phyloP scores from a whole-genome alignment of 1,140 invertebrate species.

The Drosophila mauritiana region DNA sequence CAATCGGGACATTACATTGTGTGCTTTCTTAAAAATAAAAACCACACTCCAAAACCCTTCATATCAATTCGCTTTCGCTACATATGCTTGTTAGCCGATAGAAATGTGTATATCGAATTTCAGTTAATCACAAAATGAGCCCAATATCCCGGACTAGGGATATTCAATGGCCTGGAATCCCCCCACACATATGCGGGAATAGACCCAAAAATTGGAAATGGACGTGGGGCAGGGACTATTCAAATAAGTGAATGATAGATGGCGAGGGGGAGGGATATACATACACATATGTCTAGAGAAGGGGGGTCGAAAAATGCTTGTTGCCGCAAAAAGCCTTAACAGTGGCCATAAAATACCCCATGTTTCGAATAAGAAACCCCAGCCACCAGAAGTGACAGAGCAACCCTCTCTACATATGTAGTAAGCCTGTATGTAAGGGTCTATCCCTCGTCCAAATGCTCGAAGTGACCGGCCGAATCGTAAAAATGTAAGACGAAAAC shows the following conservation, averaged over 20 bases:
- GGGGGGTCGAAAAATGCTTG: slow-evolving; percentile 40
- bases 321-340: slow-evolving; percentile 62
- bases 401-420: slow-evolving; percentile 50
- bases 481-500: slow-evolving; percentile 81
- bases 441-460: slow-evolving; percentile 63
- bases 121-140: slow-evolving; percentile 50
- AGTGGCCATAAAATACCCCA: slow-evolving; percentile 76
- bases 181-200: slow-evolving; percentile 1
- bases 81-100: slow-evolving; percentile 31
- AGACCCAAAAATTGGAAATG: slow-evolving; percentile 24
- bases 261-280: neutral
- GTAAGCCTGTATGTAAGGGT: slow-evolving; percentile 8
- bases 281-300: slow-evolving; percentile 9
- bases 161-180: slow-evolving; percentile 31
- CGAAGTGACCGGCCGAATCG: slow-evolving; percentile 76
- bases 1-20: neutral
- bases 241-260: slow-evolving; percentile 53
- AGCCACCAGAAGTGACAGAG: slow-evolving; percentile 45
- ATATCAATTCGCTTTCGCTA: slow-evolving; percentile 12
- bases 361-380: slow-evolving; percentile 9
- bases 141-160: slow-evolving; percentile 32
- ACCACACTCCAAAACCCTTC: neutral
- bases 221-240: slow-evolving; percentile 41
- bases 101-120: slow-evolving; percentile 48
- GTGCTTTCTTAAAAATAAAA: neutral